phyloP scores from a whole-genome alignment of 2,113 vertebrate species.

The Myocastor coypus region DNA sequence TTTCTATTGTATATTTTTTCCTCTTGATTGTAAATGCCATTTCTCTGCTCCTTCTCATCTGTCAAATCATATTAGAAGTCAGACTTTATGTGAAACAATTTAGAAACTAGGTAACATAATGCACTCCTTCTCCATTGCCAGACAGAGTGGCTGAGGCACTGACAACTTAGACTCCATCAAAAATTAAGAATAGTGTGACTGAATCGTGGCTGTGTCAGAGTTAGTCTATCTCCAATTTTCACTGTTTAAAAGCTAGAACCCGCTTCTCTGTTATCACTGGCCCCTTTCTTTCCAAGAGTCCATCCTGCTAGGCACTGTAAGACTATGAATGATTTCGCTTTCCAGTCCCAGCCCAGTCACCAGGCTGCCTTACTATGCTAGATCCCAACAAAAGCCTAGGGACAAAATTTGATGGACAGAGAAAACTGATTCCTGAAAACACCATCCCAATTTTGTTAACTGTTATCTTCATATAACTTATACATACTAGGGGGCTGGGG shows the following conservation, averaged over 20 bases:
- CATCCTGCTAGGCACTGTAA: not conserved
- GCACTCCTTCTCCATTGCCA: not conserved
- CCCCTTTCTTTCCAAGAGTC: not conserved
- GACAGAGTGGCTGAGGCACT: not conserved
- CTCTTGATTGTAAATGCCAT: not conserved
- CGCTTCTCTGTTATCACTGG: not conserved
- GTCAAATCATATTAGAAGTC: not conserved
- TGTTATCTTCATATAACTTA: not conserved
- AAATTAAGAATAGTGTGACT: not conserved
- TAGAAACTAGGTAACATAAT: not conserved
- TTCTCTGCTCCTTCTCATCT: not conserved
- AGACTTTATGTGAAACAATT: not conserved
- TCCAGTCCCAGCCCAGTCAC: not conserved
- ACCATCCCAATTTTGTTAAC: not conserved
- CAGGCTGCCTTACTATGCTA: not conserved
- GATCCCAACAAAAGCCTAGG: not conserved
- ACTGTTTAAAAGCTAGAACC: not conserved
- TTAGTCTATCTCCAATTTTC: not conserved
- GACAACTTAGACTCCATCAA: not conserved
- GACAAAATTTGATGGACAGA: not conserved
- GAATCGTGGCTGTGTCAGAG: not conserved
- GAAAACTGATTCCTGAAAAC: not conserved
- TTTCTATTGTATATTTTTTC: conserved; percentile 34
- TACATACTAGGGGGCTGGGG: too few relatives aligned
- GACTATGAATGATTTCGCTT: not conserved